Percentiles rank a stretch among this genome's conserved stretches.
Conservation (phyloP, 2,797 vertebrate species). For the Syngnathus rostellatus region DNA sequence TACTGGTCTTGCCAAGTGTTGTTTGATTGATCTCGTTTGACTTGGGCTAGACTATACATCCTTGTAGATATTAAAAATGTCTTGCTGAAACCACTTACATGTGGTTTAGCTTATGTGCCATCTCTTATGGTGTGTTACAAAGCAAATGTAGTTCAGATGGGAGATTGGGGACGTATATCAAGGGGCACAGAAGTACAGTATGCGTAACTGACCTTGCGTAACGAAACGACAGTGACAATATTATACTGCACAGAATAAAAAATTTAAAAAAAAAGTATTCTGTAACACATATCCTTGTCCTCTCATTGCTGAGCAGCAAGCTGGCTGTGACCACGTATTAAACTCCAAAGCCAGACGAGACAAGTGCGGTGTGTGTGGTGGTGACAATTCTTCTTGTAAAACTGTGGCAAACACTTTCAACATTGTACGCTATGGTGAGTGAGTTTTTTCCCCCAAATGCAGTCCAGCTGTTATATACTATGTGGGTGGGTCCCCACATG, state of each 20-base stretch:
- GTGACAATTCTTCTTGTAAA: conserved; percentile 98
- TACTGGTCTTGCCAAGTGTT: conserved; percentile 16
- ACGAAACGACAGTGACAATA: neutral
- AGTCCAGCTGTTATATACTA: neutral
- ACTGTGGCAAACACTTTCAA: conserved; percentile 91
- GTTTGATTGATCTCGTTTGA: conserved; percentile 4
- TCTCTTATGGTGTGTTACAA: conserved; percentile 5
- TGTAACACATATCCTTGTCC: neutral
- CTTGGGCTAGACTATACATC: neutral
- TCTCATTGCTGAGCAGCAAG: conserved; percentile 78
- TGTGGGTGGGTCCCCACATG: neutral
- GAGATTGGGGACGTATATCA: neutral
- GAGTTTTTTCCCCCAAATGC: neutral
- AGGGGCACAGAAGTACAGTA: neutral
- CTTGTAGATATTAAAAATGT: conserved; percentile 19
- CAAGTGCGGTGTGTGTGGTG: conserved; percentile 97
- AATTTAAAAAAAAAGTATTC: neutral
- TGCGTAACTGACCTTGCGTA: no score
- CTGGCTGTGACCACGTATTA: conserved; percentile 95
- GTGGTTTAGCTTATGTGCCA: conserved; percentile 9
- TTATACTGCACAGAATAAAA: neutral
- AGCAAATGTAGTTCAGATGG: neutral
- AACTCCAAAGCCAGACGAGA: conserved; percentile 98
- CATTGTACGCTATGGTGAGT: conserved; percentile 90
- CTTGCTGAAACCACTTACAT: conserved; percentile 11